Conservation (phyloP, 2,797 vertebrate species). For the Mus caroli region DNA sequence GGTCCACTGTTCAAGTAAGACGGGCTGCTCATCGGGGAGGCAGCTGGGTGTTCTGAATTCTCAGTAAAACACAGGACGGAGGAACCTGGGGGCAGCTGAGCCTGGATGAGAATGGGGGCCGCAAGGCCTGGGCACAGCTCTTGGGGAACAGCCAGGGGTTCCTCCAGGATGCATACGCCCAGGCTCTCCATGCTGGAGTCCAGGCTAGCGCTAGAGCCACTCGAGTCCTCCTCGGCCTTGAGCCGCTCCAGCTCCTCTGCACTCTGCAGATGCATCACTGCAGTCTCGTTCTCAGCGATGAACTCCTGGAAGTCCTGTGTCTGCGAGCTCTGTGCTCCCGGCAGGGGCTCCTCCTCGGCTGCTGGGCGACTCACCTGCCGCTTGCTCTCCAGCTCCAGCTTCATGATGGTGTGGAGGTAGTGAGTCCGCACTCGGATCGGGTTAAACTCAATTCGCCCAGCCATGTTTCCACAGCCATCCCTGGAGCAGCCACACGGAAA, state of each 20-base stretch:
- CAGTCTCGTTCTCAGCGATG: slow-evolving; percentile 92
- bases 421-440: slow-evolving; percentile 97
- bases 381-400: slow-evolving; percentile 96
- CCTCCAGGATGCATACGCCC: slow-evolving; percentile 92
- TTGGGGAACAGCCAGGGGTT: slow-evolving; percentile 86
- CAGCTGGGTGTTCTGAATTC: slow-evolving; percentile 81
- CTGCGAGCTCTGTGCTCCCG: slow-evolving; percentile 87
- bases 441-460: slow-evolving; percentile 97
- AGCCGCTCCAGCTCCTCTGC: slow-evolving; percentile 96
- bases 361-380: slow-evolving; percentile 86
- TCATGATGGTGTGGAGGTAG: slow-evolving; percentile 99
- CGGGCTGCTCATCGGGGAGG: slow-evolving; percentile 80
- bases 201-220: slow-evolving; percentile 86
- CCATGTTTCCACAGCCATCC: slow-evolving; percentile 95
- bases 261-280: slow-evolving; percentile 97
- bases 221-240: slow-evolving; percentile 92
- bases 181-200: slow-evolving; percentile 88
- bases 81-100: slow-evolving; percentile 93
- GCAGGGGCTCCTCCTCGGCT: slow-evolving; percentile 85
- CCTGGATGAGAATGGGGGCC: slow-evolving; percentile 92
- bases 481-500: slow-evolving; percentile 98
- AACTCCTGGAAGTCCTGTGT: slow-evolving; percentile 91
- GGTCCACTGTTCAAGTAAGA: slow-evolving; percentile 86
- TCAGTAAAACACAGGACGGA: slow-evolving; percentile 95
- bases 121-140: slow-evolving; percentile 88